These are phyloP conservation scores for Diplosoma virens DNA, from an alignment of 23 tunicate species.

Conservation along the genomic window DNA sequence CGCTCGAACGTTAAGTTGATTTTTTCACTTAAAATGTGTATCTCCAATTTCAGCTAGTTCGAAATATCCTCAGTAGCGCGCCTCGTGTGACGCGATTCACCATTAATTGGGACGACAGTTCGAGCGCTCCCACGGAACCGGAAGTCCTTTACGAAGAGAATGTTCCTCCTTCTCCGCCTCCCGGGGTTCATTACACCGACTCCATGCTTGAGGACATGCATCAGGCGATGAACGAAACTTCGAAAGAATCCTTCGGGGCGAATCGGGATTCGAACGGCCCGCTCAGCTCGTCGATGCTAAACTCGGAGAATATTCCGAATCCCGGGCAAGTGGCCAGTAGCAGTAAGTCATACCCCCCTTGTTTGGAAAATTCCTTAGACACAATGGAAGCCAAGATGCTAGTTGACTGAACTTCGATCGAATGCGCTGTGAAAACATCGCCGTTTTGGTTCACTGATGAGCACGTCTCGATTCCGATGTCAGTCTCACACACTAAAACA, in stretches of 20 bases:
- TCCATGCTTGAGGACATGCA: conserved; percentile 57
- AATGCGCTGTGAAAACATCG: no score
- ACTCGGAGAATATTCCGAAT: conserved; percentile 34
- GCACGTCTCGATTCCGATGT: no score
- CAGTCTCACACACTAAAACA: no score
- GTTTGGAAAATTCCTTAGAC: conserved; percentile 61
- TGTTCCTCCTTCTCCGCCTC: conserved; percentile 57
- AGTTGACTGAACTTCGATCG: conserved; percentile 39
- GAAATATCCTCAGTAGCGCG: conserved; percentile 80
- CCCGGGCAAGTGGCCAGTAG: neutral
- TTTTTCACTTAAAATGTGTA: no score
- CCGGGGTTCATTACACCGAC: conserved; percentile 37
- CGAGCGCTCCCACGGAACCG: conserved; percentile 4
- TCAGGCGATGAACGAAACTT: conserved; percentile 34
- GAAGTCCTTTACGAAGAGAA: conserved; percentile 26
- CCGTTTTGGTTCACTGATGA: no score
- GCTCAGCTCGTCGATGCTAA: conserved; percentile 25
- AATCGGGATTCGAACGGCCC: conserved; percentile 52
- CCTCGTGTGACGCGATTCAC: conserved; percentile 90
- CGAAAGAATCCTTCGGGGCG: conserved; percentile 25
- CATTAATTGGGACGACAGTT: conserved; percentile 92
- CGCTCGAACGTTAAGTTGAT: no score
- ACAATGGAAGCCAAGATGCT: conserved; percentile 70
- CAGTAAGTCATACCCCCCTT: conserved; percentile 27
- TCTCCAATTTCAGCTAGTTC: conserved; percentile 48